phyloP scores from a whole-genome alignment of 2,888 invertebrate genomes.

The Nemurella pictetii region DNA sequence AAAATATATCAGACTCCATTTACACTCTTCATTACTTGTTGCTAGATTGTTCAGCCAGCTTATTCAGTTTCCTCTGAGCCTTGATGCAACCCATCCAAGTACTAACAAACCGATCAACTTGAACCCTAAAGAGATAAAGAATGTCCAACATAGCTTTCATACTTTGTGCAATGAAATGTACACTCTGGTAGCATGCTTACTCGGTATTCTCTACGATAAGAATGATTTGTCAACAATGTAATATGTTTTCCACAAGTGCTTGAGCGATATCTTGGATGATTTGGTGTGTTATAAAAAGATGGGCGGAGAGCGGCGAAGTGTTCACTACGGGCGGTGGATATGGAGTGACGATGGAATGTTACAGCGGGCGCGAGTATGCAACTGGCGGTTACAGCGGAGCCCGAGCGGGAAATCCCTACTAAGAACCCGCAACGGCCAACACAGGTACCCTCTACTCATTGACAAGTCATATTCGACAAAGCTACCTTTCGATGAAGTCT shows the following conservation, averaged over 20 bases:
- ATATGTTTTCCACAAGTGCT: neutral
- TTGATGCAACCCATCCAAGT: no score
- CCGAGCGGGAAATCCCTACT: conserved; percentile 41
- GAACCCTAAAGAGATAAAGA: no score
- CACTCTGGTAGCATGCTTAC: no score
- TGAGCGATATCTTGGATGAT: neutral
- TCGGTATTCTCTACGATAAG: neutral
- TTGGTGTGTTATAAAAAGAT: neutral
- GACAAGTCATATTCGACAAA: neutral
- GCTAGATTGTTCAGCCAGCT: no score
- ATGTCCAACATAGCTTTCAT: no score
- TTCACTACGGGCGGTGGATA: neutral
- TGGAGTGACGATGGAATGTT: neutral
- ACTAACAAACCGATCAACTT: no score
- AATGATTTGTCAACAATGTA: neutral
- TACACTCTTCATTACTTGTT: no score
- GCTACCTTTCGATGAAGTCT: neutral
- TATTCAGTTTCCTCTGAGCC: no score
- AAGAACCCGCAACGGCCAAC: conserved; percentile 26
- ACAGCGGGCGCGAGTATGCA: neutral
- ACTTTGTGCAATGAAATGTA: no score
- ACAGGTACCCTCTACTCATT: conserved; percentile 12
- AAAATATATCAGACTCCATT: no score
- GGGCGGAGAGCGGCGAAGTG: neutral
- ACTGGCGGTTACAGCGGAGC: conserved; percentile 39